These are phyloP conservation scores for Calcarius lapponicus DNA, from an alignment of 2,797 vertebrate species.

Conservation along the genomic window DNA sequence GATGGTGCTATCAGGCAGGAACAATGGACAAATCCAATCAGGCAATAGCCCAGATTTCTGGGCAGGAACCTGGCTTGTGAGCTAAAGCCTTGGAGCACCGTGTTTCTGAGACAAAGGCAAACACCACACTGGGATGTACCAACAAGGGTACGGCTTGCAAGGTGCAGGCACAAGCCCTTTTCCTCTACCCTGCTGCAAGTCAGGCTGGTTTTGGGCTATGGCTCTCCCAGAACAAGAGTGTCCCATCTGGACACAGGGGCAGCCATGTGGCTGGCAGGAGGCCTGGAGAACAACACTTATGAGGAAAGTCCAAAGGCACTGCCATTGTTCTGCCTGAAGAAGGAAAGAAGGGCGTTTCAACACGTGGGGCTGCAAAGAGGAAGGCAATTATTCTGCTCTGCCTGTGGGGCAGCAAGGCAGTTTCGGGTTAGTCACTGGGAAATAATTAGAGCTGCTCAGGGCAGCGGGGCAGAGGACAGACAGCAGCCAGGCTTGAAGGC, in stretches of 20 bases:
- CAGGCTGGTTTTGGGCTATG: neutral
- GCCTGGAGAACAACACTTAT: neutral
- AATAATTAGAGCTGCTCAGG: neutral
- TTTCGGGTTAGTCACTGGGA: neutral
- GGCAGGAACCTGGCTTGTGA: neutral
- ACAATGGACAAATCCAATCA: fast-evolving
- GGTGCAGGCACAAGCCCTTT: neutral
- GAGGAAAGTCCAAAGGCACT: neutral
- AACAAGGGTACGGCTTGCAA: fast-evolving
- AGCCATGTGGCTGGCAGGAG: neutral
- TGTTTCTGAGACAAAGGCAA: neutral
- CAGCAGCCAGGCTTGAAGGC: neutral
- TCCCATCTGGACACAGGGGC: fast-evolving
- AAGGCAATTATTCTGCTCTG: neutral
- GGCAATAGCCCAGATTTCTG: neutral
- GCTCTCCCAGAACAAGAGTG: neutral
- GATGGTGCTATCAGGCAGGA: neutral
- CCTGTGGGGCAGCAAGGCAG: neutral
- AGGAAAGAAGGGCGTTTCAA: neutral
- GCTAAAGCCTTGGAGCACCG: neutral
- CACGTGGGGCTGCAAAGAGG: neutral
- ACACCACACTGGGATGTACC: fast-evolving
- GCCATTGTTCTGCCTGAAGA: neutral
- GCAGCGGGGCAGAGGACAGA: neutral
- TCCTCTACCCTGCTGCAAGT: neutral